Evolutionary conservation across 2,888 invertebrate species (phyloP).

Genomic region (Latrodectus hesperus): DNA sequence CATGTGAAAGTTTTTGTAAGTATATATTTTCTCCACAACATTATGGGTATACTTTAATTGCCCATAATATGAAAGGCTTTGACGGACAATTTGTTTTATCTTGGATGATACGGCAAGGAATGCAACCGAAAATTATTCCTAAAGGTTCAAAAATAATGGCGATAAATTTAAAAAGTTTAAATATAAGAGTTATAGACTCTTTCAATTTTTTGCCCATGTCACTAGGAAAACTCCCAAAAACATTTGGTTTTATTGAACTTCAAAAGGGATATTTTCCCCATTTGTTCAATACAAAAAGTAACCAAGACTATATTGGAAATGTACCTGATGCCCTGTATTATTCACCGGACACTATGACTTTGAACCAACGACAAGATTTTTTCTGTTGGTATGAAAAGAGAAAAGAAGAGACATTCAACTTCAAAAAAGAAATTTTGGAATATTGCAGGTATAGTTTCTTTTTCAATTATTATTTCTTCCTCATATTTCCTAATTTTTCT

Average conservation of each 20-base stretch:
- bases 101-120: conserved; percentile 18
- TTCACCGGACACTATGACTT: neutral
- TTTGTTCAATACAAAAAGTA: conserved; percentile 20
- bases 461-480: no score
- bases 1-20: neutral
- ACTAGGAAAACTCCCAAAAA: conserved; percentile 35
- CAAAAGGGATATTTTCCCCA: conserved; percentile 49
- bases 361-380: neutral
- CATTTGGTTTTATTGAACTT: conserved; percentile 18
- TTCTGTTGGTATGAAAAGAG: conserved; percentile 15
- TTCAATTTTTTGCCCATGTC: conserved; percentile 28
- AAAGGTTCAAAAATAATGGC: neutral
- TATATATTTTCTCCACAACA: conserved; percentile 6
- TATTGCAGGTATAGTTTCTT: no score
- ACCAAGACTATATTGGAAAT: neutral
- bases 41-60: conserved; percentile 13
- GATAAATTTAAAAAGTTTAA: neutral
- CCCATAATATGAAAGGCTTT: conserved; percentile 49
- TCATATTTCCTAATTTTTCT: no score
- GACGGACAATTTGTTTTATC: conserved; percentile 34
- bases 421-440: no score
- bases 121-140: conserved; percentile 6
- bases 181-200: conserved; percentile 33
- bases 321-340: neutral
- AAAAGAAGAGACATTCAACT: neutral